These are phyloP conservation scores for Aphidoletes aphidimyza DNA, from an alignment of 2,888 invertebrate species.

Conservation along the genomic window DNA sequence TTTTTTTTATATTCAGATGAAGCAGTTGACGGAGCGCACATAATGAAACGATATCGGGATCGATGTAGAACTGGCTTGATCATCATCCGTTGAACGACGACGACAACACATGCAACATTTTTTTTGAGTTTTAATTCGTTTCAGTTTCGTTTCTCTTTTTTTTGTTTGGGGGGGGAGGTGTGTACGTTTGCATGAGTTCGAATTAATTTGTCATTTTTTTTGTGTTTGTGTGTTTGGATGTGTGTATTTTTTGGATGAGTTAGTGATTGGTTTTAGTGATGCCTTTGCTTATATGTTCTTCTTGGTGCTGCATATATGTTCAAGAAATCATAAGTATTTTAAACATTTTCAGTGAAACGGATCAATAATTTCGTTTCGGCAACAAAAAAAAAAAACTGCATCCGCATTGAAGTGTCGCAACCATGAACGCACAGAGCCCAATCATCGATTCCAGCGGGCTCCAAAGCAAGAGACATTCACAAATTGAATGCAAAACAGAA, in stretches of 20 bases:
- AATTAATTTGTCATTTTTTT: not conserved
- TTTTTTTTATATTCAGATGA: too few relatives aligned
- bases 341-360: not conserved
- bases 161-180: too few relatives aligned
- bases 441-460: too few relatives aligned
- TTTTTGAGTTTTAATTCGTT: not conserved
- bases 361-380: not conserved
- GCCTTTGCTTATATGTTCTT: conserved; percentile 38
- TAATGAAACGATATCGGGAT: not conserved
- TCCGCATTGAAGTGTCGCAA: conserved; percentile 15
- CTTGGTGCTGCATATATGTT: conserved; percentile 7
- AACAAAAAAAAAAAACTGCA: too few relatives aligned
- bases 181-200: not conserved
- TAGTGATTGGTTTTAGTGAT: conserved; percentile 44
- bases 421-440: not conserved
- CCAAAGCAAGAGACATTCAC: too few relatives aligned
- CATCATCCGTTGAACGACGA: not conserved
- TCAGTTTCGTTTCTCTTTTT: not conserved
- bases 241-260: not conserved
- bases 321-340: not conserved
- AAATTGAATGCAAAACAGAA: too few relatives aligned
- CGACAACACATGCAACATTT: conserved; percentile 1
- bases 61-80: not conserved
- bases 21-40: too few relatives aligned
- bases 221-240: not conserved